Conservation (phyloP, 2,113 vertebrate genomes). For the Zosterops lateralis region DNA sequence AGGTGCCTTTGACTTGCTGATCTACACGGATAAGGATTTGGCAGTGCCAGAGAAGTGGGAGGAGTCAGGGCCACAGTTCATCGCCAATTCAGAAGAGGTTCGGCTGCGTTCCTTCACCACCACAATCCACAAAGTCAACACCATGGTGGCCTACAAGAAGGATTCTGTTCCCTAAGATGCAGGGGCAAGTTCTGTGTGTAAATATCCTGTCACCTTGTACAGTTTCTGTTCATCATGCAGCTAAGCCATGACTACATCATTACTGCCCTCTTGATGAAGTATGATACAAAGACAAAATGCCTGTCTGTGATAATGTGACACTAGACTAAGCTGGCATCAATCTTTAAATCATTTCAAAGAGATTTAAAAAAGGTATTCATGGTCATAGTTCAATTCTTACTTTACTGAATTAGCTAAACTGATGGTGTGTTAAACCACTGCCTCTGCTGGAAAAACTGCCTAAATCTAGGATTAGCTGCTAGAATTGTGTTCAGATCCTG, state of each 20-base stretch:
- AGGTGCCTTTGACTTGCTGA: conserved; percentile 95
- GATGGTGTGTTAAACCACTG: not conserved
- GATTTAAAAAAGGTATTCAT: not conserved
- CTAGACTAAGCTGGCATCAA: not conserved
- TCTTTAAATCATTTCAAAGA: not conserved
- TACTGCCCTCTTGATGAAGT: not conserved
- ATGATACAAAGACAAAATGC: not conserved
- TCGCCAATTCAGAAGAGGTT: conserved; percentile 91
- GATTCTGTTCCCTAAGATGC: conserved; percentile 55
- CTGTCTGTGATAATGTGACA: not conserved
- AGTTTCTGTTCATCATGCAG: not conserved
- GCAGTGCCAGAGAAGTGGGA: conserved; percentile 94
- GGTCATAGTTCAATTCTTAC: not conserved
- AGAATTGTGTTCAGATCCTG: not conserved
- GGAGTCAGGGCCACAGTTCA: conserved; percentile 91
- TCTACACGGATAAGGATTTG: conserved; percentile 93
- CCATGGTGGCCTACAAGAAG: conserved; percentile 89
- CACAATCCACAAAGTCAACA: conserved; percentile 94
- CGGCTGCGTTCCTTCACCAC: conserved; percentile 93
- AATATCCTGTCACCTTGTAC: not conserved
- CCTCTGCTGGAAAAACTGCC: not conserved
- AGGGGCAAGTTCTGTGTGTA: not conserved
- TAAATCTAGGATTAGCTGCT: not conserved
- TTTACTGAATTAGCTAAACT: not conserved
- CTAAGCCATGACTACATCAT: not conserved